Base-by-base conservation (phyloP, 2,113 vertebrate species). In the Bubo scandiacus region DNA sequence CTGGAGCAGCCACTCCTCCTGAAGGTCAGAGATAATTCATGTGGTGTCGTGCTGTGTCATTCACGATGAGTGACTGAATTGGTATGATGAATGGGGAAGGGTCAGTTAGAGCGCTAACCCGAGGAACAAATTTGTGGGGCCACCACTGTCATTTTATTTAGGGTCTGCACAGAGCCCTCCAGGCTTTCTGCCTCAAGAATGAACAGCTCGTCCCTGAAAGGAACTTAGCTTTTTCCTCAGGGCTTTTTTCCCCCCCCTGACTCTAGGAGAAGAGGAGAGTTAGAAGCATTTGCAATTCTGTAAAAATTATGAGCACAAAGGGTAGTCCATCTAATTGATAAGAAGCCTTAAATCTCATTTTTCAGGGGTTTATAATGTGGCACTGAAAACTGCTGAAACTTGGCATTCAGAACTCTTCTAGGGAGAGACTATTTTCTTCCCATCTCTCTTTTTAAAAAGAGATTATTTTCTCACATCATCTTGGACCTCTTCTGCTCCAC, bases 1-100 rank as follows among this genome's bases (percentile, higher is more conserved):
- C 81, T 72, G 82, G 71, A 74, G 86, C 54, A 89, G 70, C 74
- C 29, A 8, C 79, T 86, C 40, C 86, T 84, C 78, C 67, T 58
- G 58, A 52, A 81, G 90, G 92, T 96, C 95, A 90, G 51, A 47
- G 90, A 75, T 86, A 82, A 95, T 86, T 94, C 95, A 61, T 55
- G 81, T 66, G 82, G 63, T 95, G 74, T 91, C 93, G 1, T 91
- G 96, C 92, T 94, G 85, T 47, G 77, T 85, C 65, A 74, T 90
- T 95, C 74, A 55, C 0, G 21, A 80, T 36, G 78, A 85, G 88
- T 45, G 83, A 85, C 83, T 55, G 93, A 55, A 14, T 25, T 26
- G 84, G n/a, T 63, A n/a, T 87, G 92, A 95, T 89, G 88, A 58
- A 93, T 88, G 85, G 61, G 43, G 73, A 30, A 47, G 86, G 88